phyloP scores from a whole-genome alignment of 2,888 invertebrate species.

The Andrena flavipes region DNA sequence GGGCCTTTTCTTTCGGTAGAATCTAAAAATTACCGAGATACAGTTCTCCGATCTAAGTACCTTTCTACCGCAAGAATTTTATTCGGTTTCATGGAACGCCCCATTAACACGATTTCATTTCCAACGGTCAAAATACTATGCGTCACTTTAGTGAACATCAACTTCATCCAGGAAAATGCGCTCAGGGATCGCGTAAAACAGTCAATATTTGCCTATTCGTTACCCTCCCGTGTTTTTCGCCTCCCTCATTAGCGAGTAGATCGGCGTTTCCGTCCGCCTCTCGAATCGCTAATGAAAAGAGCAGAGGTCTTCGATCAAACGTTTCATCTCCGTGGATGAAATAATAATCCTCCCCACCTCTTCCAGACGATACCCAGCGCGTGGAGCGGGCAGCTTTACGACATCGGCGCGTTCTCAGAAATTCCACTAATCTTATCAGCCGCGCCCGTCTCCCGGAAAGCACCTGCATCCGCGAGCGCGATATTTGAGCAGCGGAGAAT shows the following conservation, averaged over 20 bases:
- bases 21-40: no score
- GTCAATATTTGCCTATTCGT: conserved; percentile 35
- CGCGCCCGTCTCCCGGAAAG: neutral
- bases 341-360: conserved; percentile 1
- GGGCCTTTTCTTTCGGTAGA: no score
- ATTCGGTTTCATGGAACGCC: no score
- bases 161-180: conserved; percentile 18
- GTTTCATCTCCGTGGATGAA: neutral
- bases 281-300: neutral
- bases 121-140: neutral
- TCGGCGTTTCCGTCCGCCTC: neutral
- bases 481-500: conserved; percentile 62
- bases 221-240: conserved; percentile 13
- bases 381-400: conserved; percentile 2
- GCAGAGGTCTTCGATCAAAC: neutral
- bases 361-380: no score
- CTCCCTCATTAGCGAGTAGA: conserved; percentile 23
- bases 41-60: no score
- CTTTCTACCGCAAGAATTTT: no score
- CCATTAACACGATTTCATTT: neutral
- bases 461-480: conserved; percentile 66
- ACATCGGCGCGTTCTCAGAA: conserved; percentile 37
- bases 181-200: conserved; percentile 16
- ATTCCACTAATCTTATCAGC: conserved; percentile 68
- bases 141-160: no score